Evolutionary conservation across 2,797 vertebrate genomes (phyloP).

Genomic region (Ataeniobius toweri): DNA sequence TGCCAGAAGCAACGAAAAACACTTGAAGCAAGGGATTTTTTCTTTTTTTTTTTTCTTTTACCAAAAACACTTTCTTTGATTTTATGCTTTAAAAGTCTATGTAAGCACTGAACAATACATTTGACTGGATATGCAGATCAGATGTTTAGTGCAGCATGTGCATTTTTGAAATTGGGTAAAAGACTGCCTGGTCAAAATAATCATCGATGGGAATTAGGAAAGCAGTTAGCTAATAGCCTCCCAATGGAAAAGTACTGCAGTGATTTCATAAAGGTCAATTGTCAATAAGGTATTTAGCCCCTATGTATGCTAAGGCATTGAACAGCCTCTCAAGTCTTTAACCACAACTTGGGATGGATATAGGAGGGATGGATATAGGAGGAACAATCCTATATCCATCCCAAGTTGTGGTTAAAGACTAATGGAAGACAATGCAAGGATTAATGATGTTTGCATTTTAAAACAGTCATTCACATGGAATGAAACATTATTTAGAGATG

Average conservation of each 20-base stretch:
- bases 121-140: neutral
- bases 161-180: neutral
- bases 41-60: neutral
- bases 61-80: neutral
- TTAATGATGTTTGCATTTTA: neutral
- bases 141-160: neutral
- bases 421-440: neutral
- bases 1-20: neutral
- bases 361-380: neutral
- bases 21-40: neutral
- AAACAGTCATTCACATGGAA: neutral
- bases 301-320: neutral
- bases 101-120: neutral
- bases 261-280: neutral
- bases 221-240: neutral
- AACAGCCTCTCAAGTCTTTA: neutral
- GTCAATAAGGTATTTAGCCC: neutral
- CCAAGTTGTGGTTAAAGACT: no score
- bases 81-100: neutral
- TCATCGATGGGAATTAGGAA: conserved; percentile 2
- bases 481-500: neutral
- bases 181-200: neutral
- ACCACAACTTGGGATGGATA: neutral
- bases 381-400: neutral
- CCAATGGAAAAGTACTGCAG: neutral